phyloP scores from a whole-genome alignment of 2,113 vertebrate genomes.

The Hypomesus transpacificus region DNA sequence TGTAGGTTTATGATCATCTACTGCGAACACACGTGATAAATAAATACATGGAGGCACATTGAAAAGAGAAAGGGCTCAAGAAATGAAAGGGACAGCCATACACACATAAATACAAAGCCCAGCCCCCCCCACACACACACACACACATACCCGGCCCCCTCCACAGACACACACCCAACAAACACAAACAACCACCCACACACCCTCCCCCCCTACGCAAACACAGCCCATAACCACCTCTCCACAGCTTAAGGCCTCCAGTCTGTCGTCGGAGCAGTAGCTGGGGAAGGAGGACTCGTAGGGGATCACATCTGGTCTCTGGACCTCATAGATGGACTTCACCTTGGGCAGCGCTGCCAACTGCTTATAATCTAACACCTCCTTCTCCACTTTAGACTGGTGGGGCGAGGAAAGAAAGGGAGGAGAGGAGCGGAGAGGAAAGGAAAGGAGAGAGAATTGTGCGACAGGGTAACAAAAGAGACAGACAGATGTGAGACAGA shows the following conservation, averaged over 20 bases:
- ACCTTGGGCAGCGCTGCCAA: constrained; percentile 90
- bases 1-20: no score
- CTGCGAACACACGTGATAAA: no score
- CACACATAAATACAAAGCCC: not conserved
- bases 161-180: no score
- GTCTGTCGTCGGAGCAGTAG: constrained; percentile 84
- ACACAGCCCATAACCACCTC: constrained; percentile 64
- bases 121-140: not conserved
- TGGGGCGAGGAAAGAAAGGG: constrained; percentile 46
- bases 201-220: not conserved
- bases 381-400: constrained; percentile 90
- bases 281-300: constrained; percentile 87
- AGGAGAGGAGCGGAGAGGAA: not conserved
- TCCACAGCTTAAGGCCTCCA: constrained; percentile 88
- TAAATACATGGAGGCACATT: not conserved
- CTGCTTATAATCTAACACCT: constrained; percentile 90
- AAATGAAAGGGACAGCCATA: not conserved
- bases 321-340: constrained; percentile 89
- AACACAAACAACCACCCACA: not conserved
- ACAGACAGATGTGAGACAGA: constrained; percentile 5
- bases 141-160: not conserved
- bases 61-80: not conserved
- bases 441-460: not conserved
- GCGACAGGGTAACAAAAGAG: constrained; percentile 16
- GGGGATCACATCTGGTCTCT: constrained; percentile 90